Conservation (phyloP, 1,140 invertebrate species). For the Neodiprion fabricii region DNA sequence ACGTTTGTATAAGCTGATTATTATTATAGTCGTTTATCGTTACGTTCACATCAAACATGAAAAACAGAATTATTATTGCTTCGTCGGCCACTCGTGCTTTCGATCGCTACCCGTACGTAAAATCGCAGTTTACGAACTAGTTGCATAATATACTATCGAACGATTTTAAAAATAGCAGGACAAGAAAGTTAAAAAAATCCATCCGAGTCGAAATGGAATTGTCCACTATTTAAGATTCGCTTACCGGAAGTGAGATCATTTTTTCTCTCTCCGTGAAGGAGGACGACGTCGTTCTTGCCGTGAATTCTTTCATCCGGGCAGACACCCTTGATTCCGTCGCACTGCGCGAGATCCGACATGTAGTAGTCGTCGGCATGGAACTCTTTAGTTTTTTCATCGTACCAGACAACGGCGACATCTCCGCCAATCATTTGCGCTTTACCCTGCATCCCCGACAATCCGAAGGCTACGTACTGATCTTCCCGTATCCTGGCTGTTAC, state of each 20-base stretch:
- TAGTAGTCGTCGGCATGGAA: constrained; percentile 87
- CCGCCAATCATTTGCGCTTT: constrained; percentile 76
- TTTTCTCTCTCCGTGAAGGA: constrained; percentile 75
- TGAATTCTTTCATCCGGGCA: constrained; percentile 85
- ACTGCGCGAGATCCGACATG: constrained; percentile 82
- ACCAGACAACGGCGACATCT: constrained; percentile 85
- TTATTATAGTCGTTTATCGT: no score
- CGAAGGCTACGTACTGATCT: constrained; percentile 89
- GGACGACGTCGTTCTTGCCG: constrained; percentile 79
- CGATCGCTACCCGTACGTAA: no score
- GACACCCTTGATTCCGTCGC: constrained; percentile 81
- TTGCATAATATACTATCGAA: no score
- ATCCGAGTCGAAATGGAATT: no score
- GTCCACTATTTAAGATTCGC: no score
- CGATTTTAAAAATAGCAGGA: no score
- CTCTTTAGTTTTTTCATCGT: constrained; percentile 71
- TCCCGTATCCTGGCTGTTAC: constrained; percentile 78
- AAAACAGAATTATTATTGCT: no score
- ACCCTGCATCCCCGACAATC: constrained; percentile 78
- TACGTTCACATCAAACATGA: no score
- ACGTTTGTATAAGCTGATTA: no score
- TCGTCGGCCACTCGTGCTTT: no score
- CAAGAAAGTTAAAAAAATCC: no score
- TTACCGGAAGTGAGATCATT: constrained; percentile 79
- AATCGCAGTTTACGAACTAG: no score